phyloP scores from a whole-genome alignment of 35 echinoderm and acorn worm genomes.

The Anneissia japonica region DNA sequence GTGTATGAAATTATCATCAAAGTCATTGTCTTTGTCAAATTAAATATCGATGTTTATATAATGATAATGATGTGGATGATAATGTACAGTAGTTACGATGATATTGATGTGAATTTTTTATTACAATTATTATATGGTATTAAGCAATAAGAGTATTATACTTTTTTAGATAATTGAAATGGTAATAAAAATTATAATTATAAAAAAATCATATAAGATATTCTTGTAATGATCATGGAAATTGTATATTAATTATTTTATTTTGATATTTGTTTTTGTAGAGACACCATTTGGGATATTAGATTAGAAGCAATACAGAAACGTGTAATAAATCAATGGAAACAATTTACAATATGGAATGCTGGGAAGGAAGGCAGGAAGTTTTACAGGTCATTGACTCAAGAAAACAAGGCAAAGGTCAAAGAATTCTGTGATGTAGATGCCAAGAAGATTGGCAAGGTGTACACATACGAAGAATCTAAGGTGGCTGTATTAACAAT shows the following conservation, averaged over 20 bases:
- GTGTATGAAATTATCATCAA: too few species aligned
- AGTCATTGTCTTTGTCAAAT: too few species aligned
- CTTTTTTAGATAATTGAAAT: too few species aligned
- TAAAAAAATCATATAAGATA: background rate
- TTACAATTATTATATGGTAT: too few species aligned
- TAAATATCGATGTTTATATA: too few species aligned
- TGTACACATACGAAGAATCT: constrained; percentile 85
- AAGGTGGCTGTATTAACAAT: constrained; percentile 30
- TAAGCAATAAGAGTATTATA: too few species aligned
- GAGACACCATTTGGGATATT: constrained; percentile 84
- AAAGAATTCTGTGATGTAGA: constrained; percentile 88
- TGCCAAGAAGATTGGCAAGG: constrained; percentile 77
- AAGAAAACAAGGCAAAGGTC: constrained; percentile 68
- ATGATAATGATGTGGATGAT: too few species aligned
- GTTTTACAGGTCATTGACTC: constrained; percentile 66
- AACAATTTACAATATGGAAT: constrained; percentile 87
- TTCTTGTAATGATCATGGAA: background rate
- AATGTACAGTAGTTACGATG: too few species aligned
- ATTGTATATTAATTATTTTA: background rate
- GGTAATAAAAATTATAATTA: constrained; percentile 23
- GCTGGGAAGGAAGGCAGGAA: constrained; percentile 88
- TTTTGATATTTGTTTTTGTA: constrained; percentile 21
- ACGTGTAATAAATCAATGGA: constrained; percentile 55
- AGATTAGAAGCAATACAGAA: constrained; percentile 64
- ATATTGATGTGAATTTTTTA: too few species aligned